Conservation (phyloP, 1,140 invertebrate species). For the Reticulitermes speratus region DNA sequence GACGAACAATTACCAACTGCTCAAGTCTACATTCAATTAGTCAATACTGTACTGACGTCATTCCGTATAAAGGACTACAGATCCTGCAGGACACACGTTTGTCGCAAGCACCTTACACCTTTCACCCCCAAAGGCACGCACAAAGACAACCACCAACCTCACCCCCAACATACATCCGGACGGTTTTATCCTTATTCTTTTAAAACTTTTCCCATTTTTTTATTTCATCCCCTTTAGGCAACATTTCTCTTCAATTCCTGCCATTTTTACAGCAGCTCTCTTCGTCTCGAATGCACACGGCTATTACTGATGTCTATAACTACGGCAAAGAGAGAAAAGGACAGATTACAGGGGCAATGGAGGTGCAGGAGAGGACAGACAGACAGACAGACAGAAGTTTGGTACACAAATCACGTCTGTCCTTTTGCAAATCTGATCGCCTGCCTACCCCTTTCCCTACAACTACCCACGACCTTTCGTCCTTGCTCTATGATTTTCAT, state of each 20-base stretch:
- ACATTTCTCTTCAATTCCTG: not conserved
- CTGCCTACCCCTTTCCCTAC: not conserved
- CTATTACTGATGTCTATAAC: not conserved
- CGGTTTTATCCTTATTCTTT: no score
- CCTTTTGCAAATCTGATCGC: conserved; percentile 34
- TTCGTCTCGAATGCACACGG: not conserved
- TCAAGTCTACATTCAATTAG: no score
- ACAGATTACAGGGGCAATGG: not conserved
- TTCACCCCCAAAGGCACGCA: not conserved
- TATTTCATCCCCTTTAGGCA: not conserved
- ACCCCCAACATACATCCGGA: not conserved
- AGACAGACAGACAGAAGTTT: not conserved
- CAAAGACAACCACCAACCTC: not conserved
- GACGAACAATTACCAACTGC: no score
- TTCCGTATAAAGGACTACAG: no score
- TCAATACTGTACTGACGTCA: no score
- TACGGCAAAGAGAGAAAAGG: not conserved
- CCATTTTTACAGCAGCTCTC: not conserved
- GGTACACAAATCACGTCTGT: conserved; percentile 31
- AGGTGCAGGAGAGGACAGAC: not conserved
- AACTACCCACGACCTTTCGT: not conserved
- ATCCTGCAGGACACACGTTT: no score
- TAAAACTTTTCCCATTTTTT: not conserved
- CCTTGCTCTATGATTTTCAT: conserved; percentile 28
- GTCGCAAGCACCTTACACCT: no score